A percentile compares a stretch with the other conserved stretches of the same genome.
These are phyloP conservation scores for Drosophila parabipectinata DNA, from an alignment of 1,140 invertebrate species.

Conservation along the genomic window DNA sequence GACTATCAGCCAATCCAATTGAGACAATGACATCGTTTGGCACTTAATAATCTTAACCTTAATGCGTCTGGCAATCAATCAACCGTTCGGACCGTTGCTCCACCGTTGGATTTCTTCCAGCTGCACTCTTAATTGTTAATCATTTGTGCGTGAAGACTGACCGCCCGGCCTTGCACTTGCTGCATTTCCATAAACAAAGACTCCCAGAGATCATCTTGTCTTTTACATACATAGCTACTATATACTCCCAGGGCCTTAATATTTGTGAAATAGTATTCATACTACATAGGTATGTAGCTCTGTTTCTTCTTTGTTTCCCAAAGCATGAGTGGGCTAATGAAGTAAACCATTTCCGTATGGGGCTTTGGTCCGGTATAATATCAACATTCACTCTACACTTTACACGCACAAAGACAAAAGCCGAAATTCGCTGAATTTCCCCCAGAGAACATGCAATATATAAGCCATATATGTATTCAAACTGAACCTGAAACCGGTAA, in stretches of 20 bases:
- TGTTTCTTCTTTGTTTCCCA: conserved; percentile 32
- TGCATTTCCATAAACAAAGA: conserved; percentile 46
- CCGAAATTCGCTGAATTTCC: conserved; percentile 30
- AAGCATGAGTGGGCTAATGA: conserved; percentile 26
- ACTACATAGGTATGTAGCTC: conserved; percentile 1
- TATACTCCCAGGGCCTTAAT: not conserved
- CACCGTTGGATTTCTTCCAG: conserved; percentile 40
- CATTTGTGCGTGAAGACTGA: conserved; percentile 28
- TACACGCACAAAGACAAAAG: conserved; percentile 25
- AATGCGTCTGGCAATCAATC: conserved; percentile 66
- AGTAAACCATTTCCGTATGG: conserved; percentile 43
- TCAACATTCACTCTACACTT: conserved; percentile 22
- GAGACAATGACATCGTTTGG: conserved; percentile 76
- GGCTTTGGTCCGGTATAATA: conserved; percentile 8
- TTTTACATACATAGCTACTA: conserved; percentile 1
- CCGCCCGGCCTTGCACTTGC: conserved; percentile 41
- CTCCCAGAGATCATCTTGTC: conserved; percentile 17
- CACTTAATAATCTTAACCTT: conserved; percentile 74
- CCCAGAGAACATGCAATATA: conserved; percentile 5
- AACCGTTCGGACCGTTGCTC: conserved; percentile 35
- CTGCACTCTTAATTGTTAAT: conserved; percentile 46
- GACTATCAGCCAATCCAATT: conserved; percentile 15
- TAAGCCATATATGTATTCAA: not conserved
- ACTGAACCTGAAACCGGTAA: conserved; percentile 41
- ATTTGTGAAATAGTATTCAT: not conserved